Conservation (phyloP, 2,113 vertebrate species). For the Neolamprologus hecqui region DNA sequence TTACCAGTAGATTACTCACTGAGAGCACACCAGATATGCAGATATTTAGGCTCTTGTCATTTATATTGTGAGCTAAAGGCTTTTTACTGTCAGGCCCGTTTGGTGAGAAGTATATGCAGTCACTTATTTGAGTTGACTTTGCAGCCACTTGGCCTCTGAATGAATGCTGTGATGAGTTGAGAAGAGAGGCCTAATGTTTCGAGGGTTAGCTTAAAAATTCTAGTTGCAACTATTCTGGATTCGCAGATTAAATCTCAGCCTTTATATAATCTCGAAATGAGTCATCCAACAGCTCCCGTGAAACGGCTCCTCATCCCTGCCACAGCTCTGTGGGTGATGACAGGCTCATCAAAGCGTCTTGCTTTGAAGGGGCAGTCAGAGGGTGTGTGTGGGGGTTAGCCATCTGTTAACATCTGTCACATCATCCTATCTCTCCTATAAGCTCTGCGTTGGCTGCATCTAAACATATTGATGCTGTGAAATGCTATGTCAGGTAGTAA, state of each 20-base stretch:
- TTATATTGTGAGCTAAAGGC: background rate
- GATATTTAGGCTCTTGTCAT: background rate
- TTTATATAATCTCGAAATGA: background rate
- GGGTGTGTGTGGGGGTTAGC: background rate
- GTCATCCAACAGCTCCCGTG: background rate
- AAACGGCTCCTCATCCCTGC: background rate
- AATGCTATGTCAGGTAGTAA: background rate
- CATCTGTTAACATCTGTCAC: background rate
- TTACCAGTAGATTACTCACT: background rate
- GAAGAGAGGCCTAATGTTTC: background rate
- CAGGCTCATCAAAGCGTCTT: background rate
- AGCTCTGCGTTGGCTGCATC: background rate
- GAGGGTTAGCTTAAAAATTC: background rate
- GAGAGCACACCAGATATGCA: background rate
- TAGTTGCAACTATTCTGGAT: background rate
- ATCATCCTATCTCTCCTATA: background rate
- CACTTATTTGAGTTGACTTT: background rate
- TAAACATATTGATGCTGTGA: background rate
- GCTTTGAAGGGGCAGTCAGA: background rate
- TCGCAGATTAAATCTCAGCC: background rate
- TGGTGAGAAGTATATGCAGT: background rate
- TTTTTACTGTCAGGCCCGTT: background rate
- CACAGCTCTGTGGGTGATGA: background rate
- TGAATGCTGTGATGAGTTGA: background rate
- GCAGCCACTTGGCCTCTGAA: background rate